A percentile compares a stretch with the other conserved stretches of the same genome.
These are phyloP conservation scores for Aphyosemion australe DNA, from an alignment of 2,113 vertebrate genomes.

Conservation along the genomic window DNA sequence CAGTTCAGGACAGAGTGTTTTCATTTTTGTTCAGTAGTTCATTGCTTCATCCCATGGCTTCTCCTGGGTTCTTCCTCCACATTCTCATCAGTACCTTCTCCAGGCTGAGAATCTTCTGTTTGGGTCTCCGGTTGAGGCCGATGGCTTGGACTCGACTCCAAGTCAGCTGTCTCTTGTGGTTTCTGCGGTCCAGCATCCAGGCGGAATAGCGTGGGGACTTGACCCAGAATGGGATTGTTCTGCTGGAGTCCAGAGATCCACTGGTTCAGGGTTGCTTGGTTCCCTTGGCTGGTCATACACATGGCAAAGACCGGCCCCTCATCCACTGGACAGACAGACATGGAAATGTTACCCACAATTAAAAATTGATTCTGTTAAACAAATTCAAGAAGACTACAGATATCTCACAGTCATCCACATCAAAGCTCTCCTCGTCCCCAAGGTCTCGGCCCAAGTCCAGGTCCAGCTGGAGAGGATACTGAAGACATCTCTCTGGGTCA, in stretches of 20 bases:
- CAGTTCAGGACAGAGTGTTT: no score
- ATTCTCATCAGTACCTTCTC: neutral
- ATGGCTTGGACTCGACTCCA: slow-evolving; percentile 1
- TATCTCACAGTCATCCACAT: slow-evolving; percentile 85
- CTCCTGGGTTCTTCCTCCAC: slow-evolving; percentile 51
- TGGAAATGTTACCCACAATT: neutral
- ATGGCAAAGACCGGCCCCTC: slow-evolving; percentile 88
- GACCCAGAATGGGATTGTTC: slow-evolving; percentile 82
- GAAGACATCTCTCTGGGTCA: slow-evolving; percentile 84
- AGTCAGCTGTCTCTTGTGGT: slow-evolving; percentile 26
- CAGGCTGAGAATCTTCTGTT: neutral
- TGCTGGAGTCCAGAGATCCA: slow-evolving; percentile 89
- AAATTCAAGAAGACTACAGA: neutral
- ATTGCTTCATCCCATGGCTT: slow-evolving; percentile 58
- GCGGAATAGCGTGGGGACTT: slow-evolving; percentile 85
- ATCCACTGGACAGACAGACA: slow-evolving; percentile 78
- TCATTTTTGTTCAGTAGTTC: slow-evolving; percentile 41
- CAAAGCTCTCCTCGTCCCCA: slow-evolving; percentile 83
- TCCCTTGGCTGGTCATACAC: slow-evolving; percentile 83
- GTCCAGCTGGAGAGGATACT: slow-evolving; percentile 84
- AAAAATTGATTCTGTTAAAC: no score
- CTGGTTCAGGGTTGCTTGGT: slow-evolving; percentile 82
- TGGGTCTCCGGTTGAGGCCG: slow-evolving; percentile 1
- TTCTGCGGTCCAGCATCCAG: slow-evolving; percentile 68
- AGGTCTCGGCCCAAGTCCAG: slow-evolving; percentile 80